Base-by-base conservation (phyloP, 2,888 invertebrate genomes). In the Aspidiotus destructor region DNA sequence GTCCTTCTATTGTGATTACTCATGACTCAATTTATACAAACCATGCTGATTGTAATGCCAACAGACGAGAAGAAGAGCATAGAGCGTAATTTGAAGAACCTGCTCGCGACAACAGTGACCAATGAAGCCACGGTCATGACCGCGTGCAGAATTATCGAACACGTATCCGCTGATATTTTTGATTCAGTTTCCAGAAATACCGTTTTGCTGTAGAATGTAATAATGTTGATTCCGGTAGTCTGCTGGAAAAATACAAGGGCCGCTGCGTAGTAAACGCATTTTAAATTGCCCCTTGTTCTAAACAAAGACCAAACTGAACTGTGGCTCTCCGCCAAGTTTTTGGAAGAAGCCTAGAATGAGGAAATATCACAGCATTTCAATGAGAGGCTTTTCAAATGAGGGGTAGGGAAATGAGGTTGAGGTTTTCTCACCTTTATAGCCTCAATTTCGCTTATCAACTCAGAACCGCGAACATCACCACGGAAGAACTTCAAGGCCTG, bases 181-280 rank as follows among this genome's bases (percentile, higher is more conserved):
- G 84, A 83, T 2, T 85, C 85, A 0, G 92, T 86, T 1, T 82
- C 82, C 2, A 78, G 75, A 75, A 90, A 90, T 74, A 90, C 89
- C 52, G 78, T 80, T 72, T 86, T 69, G 15, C 70, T 85, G 77
- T 89, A 90, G 77, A 89, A 89, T 2, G 90, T 81, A 0, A 92
- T 86, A 0, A 88, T 86, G 77, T 89, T 90, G 75, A 90, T 87
- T 0, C 90, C 90, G 0, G 86, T 85, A 71, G 91, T 80, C 77
- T 94, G 94, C 76, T 94, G 94, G 78, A 92, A 88, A 72, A 84
- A 79, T 62, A 89, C 87, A 70, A 93, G 80, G 16, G 70, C 69
- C 6, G 69, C 68, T 8, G 70, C 60, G 13, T 71, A 64, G 53
- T 70, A 68, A 8, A 72, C 58, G 17, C 69, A 70, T 44, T 57